These are phyloP conservation scores for Orestias chungarensis DNA, from an alignment of 2,797 vertebrate genomes.

Conservation along the genomic window DNA sequence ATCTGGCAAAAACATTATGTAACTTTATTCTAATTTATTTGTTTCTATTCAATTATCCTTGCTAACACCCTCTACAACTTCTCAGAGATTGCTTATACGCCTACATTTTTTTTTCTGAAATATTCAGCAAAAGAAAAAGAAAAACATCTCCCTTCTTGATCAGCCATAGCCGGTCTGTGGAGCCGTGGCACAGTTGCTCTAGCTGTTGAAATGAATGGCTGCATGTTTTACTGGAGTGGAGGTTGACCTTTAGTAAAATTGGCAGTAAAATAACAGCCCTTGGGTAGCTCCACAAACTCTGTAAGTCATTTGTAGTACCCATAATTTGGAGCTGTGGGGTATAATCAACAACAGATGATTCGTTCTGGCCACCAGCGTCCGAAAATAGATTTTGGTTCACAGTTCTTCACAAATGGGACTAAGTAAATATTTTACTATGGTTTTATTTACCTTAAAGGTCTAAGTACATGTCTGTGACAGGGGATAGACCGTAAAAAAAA, in stretches of 20 bases:
- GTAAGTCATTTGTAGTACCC: slow-evolving; percentile 86
- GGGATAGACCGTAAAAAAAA: slow-evolving; percentile 77
- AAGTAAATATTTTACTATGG: slow-evolving; percentile 83
- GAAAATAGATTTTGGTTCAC: slow-evolving; percentile 83
- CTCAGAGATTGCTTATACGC: neutral
- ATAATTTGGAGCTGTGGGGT: slow-evolving; percentile 85
- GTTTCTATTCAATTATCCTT: neutral
- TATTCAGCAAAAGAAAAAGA: slow-evolving; percentile 41
- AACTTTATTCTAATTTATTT: slow-evolving; percentile 2
- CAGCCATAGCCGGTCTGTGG: slow-evolving; percentile 45
- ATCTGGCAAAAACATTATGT: neutral
- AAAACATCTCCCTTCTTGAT: slow-evolving; percentile 48
- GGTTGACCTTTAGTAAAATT: slow-evolving; percentile 86
- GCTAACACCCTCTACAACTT: neutral
- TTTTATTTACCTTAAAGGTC: slow-evolving; percentile 82
- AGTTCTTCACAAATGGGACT: slow-evolving; percentile 82
- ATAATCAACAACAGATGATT: slow-evolving; percentile 88
- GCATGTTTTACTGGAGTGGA: slow-evolving; percentile 79
- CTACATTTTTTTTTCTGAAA: slow-evolving; percentile 11
- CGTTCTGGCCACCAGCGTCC: slow-evolving; percentile 82
- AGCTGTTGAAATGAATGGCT: slow-evolving; percentile 73
- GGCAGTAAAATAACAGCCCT: slow-evolving; percentile 85
- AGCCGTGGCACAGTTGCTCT: slow-evolving; percentile 53
- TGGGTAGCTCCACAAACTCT: slow-evolving; percentile 81
- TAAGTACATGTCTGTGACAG: slow-evolving; percentile 79